phyloP scores from a whole-genome alignment of 2,888 invertebrate species.

The Dolomedes plantarius region DNA sequence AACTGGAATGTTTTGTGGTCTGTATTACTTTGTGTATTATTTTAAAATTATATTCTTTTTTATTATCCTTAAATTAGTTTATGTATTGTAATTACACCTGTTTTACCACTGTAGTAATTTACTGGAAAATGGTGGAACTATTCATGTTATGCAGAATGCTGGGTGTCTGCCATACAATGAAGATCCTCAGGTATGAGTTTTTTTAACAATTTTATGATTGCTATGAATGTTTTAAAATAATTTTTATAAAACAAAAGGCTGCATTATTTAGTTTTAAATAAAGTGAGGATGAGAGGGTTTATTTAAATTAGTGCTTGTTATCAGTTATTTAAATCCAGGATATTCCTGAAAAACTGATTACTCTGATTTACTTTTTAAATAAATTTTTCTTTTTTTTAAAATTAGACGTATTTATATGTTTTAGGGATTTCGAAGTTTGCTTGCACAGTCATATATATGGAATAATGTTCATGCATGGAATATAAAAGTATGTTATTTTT shows the following conservation, averaged over 20 bases:
- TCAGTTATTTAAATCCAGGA: too few relatives aligned
- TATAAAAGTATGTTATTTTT: conserved; percentile 76
- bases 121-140: conserved; percentile 76
- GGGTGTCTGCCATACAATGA: conserved; percentile 91
- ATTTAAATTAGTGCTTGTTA: too few relatives aligned
- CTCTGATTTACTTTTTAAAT: too few relatives aligned
- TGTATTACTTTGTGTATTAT: conserved; percentile 76
- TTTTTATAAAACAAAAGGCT: not conserved
- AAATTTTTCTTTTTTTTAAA: too few relatives aligned
- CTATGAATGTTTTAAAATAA: not conserved
- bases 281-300: too few relatives aligned
- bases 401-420: conserved; percentile 3
- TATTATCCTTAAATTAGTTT: too few relatives aligned
- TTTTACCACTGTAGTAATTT: conserved; percentile 73
- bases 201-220: not conserved
- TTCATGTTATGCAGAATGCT: conserved; percentile 91
- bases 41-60: not conserved
- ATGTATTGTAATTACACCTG: not conserved
- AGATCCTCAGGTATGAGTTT: conserved; percentile 81
- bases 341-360: too few relatives aligned
- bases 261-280: not conserved
- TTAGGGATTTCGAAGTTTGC: conserved; percentile 85
- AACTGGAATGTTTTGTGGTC: conserved; percentile 88
- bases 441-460: conserved; percentile 87
- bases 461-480: conserved; percentile 85